Evolutionary conservation across 1,140 invertebrate genomes (phyloP).

Genomic region (Leptinotarsa undecemlineata): DNA sequence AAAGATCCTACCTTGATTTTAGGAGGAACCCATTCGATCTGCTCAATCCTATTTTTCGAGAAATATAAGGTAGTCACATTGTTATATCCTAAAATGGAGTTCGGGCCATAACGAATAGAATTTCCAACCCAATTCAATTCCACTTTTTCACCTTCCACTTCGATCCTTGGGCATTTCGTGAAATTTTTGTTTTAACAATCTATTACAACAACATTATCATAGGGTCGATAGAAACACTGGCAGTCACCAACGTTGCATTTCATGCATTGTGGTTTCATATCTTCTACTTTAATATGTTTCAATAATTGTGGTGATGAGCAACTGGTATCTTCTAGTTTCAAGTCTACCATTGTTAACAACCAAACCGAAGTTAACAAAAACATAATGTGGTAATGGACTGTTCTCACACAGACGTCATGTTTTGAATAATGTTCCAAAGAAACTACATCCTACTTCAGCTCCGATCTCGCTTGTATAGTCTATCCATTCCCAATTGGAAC

Average conservation of each 20-base stretch:
- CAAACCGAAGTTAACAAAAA: too few relatives aligned
- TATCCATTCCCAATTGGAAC: too few relatives aligned
- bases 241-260: neutral
- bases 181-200: conserved; percentile 1
- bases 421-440: too few relatives aligned
- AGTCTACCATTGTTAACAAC: too few relatives aligned
- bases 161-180: neutral
- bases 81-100: neutral
- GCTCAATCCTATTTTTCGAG: neutral
- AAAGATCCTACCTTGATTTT: neutral
- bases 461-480: too few relatives aligned
- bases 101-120: neutral
- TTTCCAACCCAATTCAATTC: conserved; percentile 2
- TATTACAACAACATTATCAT: neutral
- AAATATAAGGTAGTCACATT: neutral
- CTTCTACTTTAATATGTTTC: too few relatives aligned
- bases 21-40: neutral
- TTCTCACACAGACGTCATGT: too few relatives aligned
- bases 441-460: too few relatives aligned
- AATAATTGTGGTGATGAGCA: too few relatives aligned
- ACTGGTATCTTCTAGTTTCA: too few relatives aligned
- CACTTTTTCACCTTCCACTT: neutral
- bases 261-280: too few relatives aligned
- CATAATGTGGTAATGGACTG: too few relatives aligned
- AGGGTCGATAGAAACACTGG: neutral